These are phyloP conservation scores for Azorinus chamasolen DNA, from an alignment of 2,888 invertebrate genomes.

Conservation along the genomic window DNA sequence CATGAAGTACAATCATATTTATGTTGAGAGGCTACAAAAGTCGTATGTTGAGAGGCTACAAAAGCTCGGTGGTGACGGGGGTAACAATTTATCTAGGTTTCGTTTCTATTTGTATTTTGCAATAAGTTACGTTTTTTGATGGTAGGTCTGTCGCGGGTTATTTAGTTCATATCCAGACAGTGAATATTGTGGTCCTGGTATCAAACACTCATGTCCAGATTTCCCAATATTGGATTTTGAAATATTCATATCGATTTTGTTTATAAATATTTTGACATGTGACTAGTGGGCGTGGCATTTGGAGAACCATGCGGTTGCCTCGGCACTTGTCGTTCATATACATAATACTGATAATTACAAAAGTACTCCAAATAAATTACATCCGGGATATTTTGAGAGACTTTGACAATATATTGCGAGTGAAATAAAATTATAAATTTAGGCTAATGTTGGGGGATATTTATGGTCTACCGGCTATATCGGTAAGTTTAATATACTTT, in stretches of 20 bases:
- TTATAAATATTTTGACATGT: constrained; percentile 35
- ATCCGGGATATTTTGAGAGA: constrained; percentile 38
- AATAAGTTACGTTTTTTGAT: too few relatives aligned
- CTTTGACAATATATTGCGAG: background rate
- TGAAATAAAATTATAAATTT: background rate
- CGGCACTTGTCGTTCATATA: constrained; percentile 1
- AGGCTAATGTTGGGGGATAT: constrained; percentile 38
- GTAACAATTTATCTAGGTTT: too few relatives aligned
- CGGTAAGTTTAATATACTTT: constrained; percentile 54
- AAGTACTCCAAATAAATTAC: constrained; percentile 19
- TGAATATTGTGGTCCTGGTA: too few relatives aligned
- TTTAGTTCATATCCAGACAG: too few relatives aligned
- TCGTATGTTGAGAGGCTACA: too few relatives aligned
- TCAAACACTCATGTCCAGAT: too few relatives aligned
- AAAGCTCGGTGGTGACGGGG: too few relatives aligned
- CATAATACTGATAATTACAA: constrained; percentile 1
- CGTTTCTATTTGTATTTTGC: too few relatives aligned
- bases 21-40: too few relatives aligned
- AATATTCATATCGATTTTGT: constrained; percentile 2
- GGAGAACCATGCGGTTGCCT: background rate
- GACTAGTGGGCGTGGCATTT: constrained; percentile 41
- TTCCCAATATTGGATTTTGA: too few relatives aligned
- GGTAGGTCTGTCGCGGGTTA: too few relatives aligned
- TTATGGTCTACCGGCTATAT: constrained; percentile 71
- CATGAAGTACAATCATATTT: too few relatives aligned